Evolutionary conservation across 2,888 invertebrate genomes (phyloP).

Genomic region (Nysson spinosus): DNA sequence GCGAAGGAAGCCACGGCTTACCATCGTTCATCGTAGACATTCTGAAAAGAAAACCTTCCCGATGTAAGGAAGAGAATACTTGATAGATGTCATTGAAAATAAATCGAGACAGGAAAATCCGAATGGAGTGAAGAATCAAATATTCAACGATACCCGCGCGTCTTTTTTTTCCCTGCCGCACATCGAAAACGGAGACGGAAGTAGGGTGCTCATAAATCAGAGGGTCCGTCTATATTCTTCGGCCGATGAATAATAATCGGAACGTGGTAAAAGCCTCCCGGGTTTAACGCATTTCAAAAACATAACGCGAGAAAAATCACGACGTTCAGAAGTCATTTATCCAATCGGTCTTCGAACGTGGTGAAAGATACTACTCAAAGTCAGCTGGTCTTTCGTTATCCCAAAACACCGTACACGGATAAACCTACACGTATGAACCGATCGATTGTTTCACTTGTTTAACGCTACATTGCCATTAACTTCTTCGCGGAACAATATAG

Average conservation of each 20-base stretch:
- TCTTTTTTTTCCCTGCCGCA: not conserved
- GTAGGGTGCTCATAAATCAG: slow-evolving; percentile 32
- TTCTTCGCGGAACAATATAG: slow-evolving; percentile 5
- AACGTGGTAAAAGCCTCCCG: slow-evolving; percentile 5
- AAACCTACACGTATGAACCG: slow-evolving; percentile 11
- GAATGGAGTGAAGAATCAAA: slow-evolving; percentile 4
- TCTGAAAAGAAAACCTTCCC: too few species aligned
- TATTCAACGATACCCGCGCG: slow-evolving; percentile 14
- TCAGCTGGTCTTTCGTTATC: slow-evolving; percentile 25
- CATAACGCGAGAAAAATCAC: not conserved
- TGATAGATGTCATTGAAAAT: too few species aligned
- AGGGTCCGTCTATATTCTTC: slow-evolving; percentile 9
- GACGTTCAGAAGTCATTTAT: too few species aligned
- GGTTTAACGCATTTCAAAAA: slow-evolving; percentile 1
- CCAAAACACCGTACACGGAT: not conserved
- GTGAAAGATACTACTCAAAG: slow-evolving; percentile 4
- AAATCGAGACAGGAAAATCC: too few species aligned
- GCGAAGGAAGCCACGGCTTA: too few species aligned
- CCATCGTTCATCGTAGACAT: too few species aligned
- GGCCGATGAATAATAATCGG: slow-evolving; percentile 13
- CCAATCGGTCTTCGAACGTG: too few species aligned
- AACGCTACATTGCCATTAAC: not conserved
- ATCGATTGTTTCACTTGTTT: slow-evolving; percentile 1
- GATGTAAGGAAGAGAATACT: too few species aligned
- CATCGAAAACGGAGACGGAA: slow-evolving; percentile 5